Conservation (phyloP, 2,888 invertebrate genomes). For the Cinara cedri region DNA sequence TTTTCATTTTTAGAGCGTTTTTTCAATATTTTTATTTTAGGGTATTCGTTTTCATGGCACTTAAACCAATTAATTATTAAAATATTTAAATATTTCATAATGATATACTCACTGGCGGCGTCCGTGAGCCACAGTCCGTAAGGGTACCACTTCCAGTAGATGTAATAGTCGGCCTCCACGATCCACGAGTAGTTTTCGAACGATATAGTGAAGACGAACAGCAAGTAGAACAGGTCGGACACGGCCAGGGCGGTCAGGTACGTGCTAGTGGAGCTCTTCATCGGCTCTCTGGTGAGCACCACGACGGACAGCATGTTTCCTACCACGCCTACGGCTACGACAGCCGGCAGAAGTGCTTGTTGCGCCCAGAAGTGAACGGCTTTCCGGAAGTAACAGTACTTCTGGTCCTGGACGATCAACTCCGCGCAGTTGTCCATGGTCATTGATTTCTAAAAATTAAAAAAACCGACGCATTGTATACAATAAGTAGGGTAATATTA, state of each 20-base stretch:
- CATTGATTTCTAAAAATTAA: conserved; percentile 9
- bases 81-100: neutral
- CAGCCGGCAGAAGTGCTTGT: conserved; percentile 70
- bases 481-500: no score
- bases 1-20: no score
- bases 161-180: conserved; percentile 65
- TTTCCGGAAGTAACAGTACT: conserved; percentile 61
- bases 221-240: conserved; percentile 74
- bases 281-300: conserved; percentile 69
- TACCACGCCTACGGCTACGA: conserved; percentile 72
- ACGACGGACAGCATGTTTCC: conserved; percentile 70
- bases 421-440: conserved; percentile 43
- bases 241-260: conserved; percentile 76
- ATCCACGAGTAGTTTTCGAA: conserved; percentile 69
- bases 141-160: conserved; percentile 70
- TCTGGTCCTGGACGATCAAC: conserved; percentile 29
- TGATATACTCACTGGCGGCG: conserved; percentile 69
- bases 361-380: conserved; percentile 67
- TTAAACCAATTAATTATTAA: no score
- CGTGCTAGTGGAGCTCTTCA: conserved; percentile 77
- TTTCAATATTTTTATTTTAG: no score
- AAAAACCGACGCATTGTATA: neutral
- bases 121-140: conserved; percentile 71
- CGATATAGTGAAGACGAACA: conserved; percentile 71
- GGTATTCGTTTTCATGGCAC: no score